Evolutionary conservation across 37 sponge, comb jelly and placozoan genomes (phyloP), one percentile per base, ranked within the genome.

Genomic region (Amphimedon queenslandica): DNA sequence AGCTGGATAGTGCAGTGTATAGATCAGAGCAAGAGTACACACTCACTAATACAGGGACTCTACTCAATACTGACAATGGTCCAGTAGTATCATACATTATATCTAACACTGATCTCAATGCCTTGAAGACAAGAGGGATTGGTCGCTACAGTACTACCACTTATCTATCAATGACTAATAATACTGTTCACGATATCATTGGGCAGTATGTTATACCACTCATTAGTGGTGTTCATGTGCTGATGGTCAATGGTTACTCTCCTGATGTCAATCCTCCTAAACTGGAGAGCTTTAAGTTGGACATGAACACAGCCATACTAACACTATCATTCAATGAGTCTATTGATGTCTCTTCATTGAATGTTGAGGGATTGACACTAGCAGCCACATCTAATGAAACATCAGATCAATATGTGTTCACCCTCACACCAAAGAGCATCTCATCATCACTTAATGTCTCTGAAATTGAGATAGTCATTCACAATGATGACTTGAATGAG

Each of bases 291-390:
- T 94, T 90, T 64, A 30, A 36, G 6, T 23, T 94, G 11, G 87
- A 89, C 58, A 42, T 94, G 37, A 87, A 80, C 23, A 41, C 76
- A 23, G 86, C 78, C 30, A 81, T 71, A 3, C 58, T 95, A 24
- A 75, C 80, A 20, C 70, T 95, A 34, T 75, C 71, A 37, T 95
- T 91, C 80, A 85, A 81, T 55, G 96, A 95, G 63, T 70, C 92
- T 38, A 82, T 95, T 32, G 74, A 82, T 74, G 31, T 47, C 18
- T 10, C 28, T 6, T 55, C 91, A 1, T 76, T 95, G 0, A 27
- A 78, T 66, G 69, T 85, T 3, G 58, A 63, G 0, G 57, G 69
- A 5, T 76, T 95, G 21, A 85, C 83, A 23, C 60, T 94, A 3
- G 35, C 82, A 33, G 40, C 88, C 64, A 72, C 66, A 32, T 11